A percentile compares a stretch with the other conserved stretches of the same genome.
phyloP scores from a whole-genome alignment of 2,113 vertebrate species.

The Coptodon bakossiorum region DNA sequence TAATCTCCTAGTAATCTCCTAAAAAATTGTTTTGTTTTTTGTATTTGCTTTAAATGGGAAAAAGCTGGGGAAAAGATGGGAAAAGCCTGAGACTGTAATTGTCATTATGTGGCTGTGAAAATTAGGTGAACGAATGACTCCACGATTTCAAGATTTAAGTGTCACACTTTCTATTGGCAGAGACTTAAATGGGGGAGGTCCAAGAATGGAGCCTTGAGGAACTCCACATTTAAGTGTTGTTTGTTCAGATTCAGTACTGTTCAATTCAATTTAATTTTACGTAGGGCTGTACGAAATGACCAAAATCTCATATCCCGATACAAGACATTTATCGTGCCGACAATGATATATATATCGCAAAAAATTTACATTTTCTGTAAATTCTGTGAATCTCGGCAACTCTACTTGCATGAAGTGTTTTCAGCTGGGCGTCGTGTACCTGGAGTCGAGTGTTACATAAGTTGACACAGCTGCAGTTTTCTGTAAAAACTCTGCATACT shows the following conservation, averaged over 20 bases:
- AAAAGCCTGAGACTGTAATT: background rate
- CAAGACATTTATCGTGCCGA: background rate
- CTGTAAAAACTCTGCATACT: background rate
- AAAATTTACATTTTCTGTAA: background rate
- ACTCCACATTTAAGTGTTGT: background rate
- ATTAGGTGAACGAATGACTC: background rate
- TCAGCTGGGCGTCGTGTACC: fast-evolving
- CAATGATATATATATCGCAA: background rate
- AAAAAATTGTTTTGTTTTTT: background rate
- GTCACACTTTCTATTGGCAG: background rate
- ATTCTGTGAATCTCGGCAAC: background rate
- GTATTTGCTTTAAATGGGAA: background rate
- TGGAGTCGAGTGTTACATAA: background rate
- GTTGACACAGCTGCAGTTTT: background rate
- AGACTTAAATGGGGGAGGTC: background rate
- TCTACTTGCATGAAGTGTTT: background rate
- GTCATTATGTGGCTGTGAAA: fast-evolving
- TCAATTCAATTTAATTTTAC: background rate
- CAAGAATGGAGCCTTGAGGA: background rate
- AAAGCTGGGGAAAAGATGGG: background rate
- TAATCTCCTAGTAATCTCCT: background rate
- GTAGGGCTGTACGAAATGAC: fast-evolving
- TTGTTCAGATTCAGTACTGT: background rate
- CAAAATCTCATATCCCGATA: background rate
- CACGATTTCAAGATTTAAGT: background rate